Conservation (phyloP, 1,140 invertebrate genomes). For the Zaprionus inermis region DNA sequence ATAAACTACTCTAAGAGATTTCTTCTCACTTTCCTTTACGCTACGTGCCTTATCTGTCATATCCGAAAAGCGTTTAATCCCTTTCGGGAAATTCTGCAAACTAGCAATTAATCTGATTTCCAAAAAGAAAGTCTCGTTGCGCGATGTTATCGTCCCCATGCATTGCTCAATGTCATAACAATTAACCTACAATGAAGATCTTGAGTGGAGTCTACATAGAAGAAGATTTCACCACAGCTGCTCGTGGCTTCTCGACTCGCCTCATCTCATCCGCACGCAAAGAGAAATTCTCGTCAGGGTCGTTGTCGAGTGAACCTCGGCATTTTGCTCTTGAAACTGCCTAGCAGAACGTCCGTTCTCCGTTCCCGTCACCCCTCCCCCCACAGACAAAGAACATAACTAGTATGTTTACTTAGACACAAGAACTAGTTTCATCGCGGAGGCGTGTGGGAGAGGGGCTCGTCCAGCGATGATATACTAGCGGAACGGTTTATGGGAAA, state of each 20-base stretch:
- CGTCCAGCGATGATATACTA: constrained; percentile 11
- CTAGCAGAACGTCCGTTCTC: constrained; percentile 53
- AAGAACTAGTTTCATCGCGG: constrained; percentile 50
- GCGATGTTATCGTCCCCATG: constrained; percentile 39
- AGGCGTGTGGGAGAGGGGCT: neutral
- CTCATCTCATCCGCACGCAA: constrained; percentile 45
- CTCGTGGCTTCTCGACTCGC: neutral
- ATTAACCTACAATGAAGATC: constrained; percentile 76
- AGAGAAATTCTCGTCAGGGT: constrained; percentile 66
- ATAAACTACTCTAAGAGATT: constrained; percentile 7
- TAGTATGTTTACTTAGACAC: constrained; percentile 28
- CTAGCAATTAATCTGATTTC: constrained; percentile 52
- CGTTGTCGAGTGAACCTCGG: constrained; percentile 53
- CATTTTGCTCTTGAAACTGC: constrained; percentile 57
- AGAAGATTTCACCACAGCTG: constrained; percentile 71
- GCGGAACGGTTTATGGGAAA: constrained; percentile 55
- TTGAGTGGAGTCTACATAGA: constrained; percentile 56
- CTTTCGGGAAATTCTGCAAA: constrained; percentile 36
- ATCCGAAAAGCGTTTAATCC: constrained; percentile 40
- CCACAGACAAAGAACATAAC: constrained; percentile 20
- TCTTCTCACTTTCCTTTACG: constrained; percentile 27
- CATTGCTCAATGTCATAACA: constrained; percentile 75
- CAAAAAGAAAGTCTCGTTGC: constrained; percentile 62
- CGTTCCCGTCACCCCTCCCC: too few species aligned
- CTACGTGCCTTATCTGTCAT: constrained; percentile 24